phyloP scores from a whole-genome alignment of 2,797 vertebrate genomes.

The Pipistrellus pipistrellus region DNA sequence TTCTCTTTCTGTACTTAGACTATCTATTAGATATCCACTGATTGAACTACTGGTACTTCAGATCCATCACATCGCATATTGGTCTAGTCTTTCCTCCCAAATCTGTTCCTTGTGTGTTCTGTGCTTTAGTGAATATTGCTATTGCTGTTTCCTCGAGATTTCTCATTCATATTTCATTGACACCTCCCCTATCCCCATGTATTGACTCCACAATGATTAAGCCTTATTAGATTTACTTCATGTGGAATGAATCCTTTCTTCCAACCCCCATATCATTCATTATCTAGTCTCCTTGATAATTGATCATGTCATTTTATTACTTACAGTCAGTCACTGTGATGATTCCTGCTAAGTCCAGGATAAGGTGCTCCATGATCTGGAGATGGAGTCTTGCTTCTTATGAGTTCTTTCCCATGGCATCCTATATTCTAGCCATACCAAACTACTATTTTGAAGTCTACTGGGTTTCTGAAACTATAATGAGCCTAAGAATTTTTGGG shows the following conservation, averaged over 20 bases:
- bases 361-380: not conserved
- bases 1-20: not conserved
- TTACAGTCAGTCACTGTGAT: not conserved
- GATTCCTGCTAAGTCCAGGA: not conserved
- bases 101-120: not conserved
- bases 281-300: not conserved
- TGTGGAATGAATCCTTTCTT: not conserved
- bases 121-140: not conserved
- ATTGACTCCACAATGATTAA: not conserved
- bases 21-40: not conserved
- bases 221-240: not conserved
- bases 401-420: not conserved
- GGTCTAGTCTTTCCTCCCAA: not conserved
- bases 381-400: not conserved
- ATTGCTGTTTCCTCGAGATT: not conserved
- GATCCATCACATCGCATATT: not conserved
- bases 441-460: not conserved
- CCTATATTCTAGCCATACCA: not conserved
- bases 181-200: not conserved
- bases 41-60: slow-evolving; percentile 7
- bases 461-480: not conserved
- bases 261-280: not conserved
- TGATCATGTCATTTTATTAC: slow-evolving; percentile 18
- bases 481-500: not conserved
- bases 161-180: not conserved